Conservation (phyloP, 1,140 invertebrate species). For the Mactra quadrangularis region DNA sequence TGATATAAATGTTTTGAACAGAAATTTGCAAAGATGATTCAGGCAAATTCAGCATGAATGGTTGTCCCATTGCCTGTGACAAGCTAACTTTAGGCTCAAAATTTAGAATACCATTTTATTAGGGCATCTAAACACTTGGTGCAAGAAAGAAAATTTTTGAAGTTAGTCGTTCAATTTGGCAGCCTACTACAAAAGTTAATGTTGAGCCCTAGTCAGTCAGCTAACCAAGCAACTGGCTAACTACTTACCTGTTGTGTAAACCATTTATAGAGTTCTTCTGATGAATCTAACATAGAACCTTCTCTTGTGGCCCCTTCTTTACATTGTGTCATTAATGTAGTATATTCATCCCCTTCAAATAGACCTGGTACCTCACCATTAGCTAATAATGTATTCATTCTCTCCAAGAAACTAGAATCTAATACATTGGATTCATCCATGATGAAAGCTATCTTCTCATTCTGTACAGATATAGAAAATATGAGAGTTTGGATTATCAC, state of each 20-base stretch:
- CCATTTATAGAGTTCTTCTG: constrained; percentile 99
- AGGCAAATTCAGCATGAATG: too few species aligned
- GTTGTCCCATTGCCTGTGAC: too few species aligned
- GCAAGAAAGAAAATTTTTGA: too few species aligned
- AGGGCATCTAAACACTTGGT: too few species aligned
- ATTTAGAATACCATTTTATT: too few species aligned
- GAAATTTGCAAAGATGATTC: too few species aligned
- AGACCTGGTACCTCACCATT: constrained; percentile 95
- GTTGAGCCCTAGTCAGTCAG: too few species aligned
- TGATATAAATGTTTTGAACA: too few species aligned
- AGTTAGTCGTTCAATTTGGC: too few species aligned
- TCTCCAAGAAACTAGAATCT: constrained; percentile 98
- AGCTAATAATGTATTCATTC: constrained; percentile 99
- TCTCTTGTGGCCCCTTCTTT: constrained; percentile 99
- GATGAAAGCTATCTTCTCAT: constrained; percentile 99
- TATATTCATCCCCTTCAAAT: constrained; percentile 95
- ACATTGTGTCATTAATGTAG: constrained; percentile 99
- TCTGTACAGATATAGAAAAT: constrained; percentile 80
- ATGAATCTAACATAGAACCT: constrained; percentile 99
- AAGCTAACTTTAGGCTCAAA: too few species aligned
- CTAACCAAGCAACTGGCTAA: too few species aligned
- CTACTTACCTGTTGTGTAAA: constrained; percentile 92
- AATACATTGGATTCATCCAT: constrained; percentile 99
- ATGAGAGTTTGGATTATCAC: neutral
- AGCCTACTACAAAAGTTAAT: too few species aligned